Base-by-base conservation (phyloP, 1,140 invertebrate genomes). In the Gryllus bimaculatus region DNA sequence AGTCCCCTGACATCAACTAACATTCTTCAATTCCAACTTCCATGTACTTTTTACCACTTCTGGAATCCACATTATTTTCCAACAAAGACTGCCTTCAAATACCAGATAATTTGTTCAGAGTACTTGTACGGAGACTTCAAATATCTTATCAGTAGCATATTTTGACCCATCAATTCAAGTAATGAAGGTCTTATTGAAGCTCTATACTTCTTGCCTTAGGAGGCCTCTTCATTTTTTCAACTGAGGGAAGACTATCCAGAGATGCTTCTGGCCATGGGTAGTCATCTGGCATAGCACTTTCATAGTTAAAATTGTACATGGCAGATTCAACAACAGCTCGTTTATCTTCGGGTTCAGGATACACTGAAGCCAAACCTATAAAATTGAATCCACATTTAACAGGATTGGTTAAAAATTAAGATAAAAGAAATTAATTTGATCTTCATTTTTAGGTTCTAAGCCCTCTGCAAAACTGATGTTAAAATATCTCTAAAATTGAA, bases 281-380 rank as follows among this genome's bases (percentile, higher is more conserved):
- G 39, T 90, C 87, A 18, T 89, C 88, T 10, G 94, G 93, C 86
- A 96, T 88, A 79, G 93, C 91, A 81, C 89, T 89, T 84, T 94
- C 92, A 83, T 95, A 95, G 83, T 94, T 90, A 81, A 89, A 92
- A 84, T 92, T 92, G 84, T 94, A 96, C 88, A 94, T 90, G 84
- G 93, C 91, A 81, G 89, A 89, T 80, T 90, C 87, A 48, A 96
- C 89, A 85, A 93, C 94, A 81, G 90, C 86, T 74, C 89, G 85
- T 83, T 94, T 91, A 84, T 95, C 90, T 81, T 90, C 89, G 80
- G 94, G 94, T 86, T 96, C 92, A 0, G 95, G 95, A 85, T 96
- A 96, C 49, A 93, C 90, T 47, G 93, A 94, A 10, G 94, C 94
- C 81, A 94, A 88, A 83, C 93, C 94, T 93, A 84, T n/a, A 87